A percentile compares a stretch with the other conserved stretches of the same genome.
These are phyloP conservation scores for Ciona savignyi DNA, from an alignment of 23 tunicate species.

Conservation along the genomic window DNA sequence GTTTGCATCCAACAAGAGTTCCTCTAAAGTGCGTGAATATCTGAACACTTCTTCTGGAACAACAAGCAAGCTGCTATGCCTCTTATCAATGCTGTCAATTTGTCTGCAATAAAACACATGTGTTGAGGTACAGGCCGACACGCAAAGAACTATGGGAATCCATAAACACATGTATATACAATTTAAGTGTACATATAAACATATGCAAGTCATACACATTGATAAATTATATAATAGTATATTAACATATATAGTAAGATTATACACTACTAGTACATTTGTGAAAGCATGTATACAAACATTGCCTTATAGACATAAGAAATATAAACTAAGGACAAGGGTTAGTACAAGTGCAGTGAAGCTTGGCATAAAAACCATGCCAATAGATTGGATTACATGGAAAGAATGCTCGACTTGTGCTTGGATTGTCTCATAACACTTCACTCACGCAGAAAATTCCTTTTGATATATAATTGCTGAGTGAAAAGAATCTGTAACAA, in stretches of 20 bases:
- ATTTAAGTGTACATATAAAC: no score
- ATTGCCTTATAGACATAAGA: no score
- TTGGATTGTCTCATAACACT: neutral
- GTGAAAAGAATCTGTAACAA: neutral
- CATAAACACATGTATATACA: no score
- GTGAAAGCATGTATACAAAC: no score
- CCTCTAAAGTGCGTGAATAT: conserved; percentile 71
- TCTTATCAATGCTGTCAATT: conserved; percentile 79
- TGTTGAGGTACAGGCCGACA: no score
- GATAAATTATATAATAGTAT: no score
- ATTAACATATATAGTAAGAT: no score
- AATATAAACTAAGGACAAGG: neutral
- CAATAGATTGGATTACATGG: neutral
- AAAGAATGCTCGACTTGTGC: neutral
- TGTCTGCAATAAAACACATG: conserved; percentile 47
- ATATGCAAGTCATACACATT: no score
- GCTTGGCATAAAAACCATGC: neutral
- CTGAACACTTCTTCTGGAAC: conserved; percentile 91
- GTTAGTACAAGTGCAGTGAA: neutral
- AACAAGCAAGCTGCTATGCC: conserved; percentile 70
- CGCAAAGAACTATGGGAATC: no score
- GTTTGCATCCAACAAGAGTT: conserved; percentile 83
- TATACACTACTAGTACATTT: no score
- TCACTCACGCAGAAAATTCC: conserved; percentile 1
- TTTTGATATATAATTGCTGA: neutral